Percentiles rank a stretch among this genome's conserved stretches.
phyloP scores from a whole-genome alignment of 2,888 invertebrate species.

The Subacronicta megacephala region DNA sequence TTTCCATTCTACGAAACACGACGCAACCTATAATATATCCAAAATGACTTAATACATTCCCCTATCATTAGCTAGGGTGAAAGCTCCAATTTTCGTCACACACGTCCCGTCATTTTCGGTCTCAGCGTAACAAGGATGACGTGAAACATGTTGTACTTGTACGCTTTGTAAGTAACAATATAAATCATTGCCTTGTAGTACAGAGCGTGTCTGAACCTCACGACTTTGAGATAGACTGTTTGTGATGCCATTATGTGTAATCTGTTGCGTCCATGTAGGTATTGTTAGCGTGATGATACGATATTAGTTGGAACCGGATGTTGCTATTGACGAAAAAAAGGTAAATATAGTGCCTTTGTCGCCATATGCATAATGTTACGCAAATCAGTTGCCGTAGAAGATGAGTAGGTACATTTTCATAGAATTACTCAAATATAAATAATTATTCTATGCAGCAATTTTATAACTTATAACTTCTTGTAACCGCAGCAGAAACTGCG shows the following conservation, averaged over 20 bases:
- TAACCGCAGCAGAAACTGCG: constrained; percentile 17
- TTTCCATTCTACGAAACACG: not conserved
- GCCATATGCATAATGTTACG: constrained; percentile 11
- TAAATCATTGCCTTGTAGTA: constrained; percentile 45
- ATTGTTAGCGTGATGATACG: constrained; percentile 38
- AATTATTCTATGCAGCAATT: not conserved
- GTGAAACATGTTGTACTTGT: not conserved
- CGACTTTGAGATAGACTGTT: constrained; percentile 40
- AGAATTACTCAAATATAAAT: too few relatives aligned
- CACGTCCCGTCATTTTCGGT: constrained; percentile 13
- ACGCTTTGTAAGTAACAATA: constrained; percentile 13
- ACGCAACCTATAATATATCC: constrained; percentile 4
- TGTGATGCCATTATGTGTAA: constrained; percentile 40
- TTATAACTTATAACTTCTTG: not conserved
- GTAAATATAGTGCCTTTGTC: not conserved
- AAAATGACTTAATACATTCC: constrained; percentile 32
- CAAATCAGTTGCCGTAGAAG: not conserved
- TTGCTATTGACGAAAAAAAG: constrained; percentile 4
- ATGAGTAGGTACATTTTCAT: too few relatives aligned
- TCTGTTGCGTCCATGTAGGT: constrained; percentile 20
- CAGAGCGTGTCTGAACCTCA: constrained; percentile 48
- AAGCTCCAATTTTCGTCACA: constrained; percentile 42
- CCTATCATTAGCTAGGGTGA: constrained; percentile 35
- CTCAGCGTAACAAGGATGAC: constrained; percentile 9
- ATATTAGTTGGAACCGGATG: constrained; percentile 42